Evolutionary conservation across 1,140 invertebrate genomes (phyloP).

Genomic region (Theocolax elegans): DNA sequence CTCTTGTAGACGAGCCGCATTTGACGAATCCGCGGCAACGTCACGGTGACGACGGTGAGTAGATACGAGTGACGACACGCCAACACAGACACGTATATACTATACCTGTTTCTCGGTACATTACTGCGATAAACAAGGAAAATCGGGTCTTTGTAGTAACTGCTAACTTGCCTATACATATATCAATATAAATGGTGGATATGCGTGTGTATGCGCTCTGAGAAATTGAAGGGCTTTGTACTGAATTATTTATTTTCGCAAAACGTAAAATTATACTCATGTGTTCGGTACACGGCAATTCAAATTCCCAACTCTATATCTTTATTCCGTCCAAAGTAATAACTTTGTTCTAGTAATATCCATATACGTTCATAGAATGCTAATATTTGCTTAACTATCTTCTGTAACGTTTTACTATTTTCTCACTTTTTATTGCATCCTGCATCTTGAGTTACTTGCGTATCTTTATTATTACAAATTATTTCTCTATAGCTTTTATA

Average conservation of each 20-base stretch:
- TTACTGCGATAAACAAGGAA: background rate
- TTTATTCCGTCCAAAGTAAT: slow-evolving; percentile 15
- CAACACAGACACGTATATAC: background rate
- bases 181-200: background rate
- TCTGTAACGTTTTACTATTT: slow-evolving; percentile 9
- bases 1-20: slow-evolving; percentile 71
- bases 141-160: background rate
- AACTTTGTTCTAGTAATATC: background rate
- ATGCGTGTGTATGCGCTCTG: slow-evolving; percentile 39
- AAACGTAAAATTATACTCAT: background rate
- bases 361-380: background rate
- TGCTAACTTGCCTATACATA: slow-evolving; percentile 10
- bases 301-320: slow-evolving; percentile 11
- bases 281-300: slow-evolving; percentile 14
- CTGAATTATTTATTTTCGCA: background rate
- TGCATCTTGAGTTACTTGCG: slow-evolving; percentile 22
- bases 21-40: slow-evolving; percentile 61
- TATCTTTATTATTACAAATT: slow-evolving; percentile 3
- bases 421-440: slow-evolving; percentile 13
- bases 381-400: background rate
- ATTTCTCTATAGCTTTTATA: background rate
- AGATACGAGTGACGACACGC: background rate
- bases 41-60: slow-evolving; percentile 63
- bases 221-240: slow-evolving; percentile 29
- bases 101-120: background rate